phyloP scores from a whole-genome alignment of 1,140 invertebrate genomes.

The Lasaia peninsularis region DNA sequence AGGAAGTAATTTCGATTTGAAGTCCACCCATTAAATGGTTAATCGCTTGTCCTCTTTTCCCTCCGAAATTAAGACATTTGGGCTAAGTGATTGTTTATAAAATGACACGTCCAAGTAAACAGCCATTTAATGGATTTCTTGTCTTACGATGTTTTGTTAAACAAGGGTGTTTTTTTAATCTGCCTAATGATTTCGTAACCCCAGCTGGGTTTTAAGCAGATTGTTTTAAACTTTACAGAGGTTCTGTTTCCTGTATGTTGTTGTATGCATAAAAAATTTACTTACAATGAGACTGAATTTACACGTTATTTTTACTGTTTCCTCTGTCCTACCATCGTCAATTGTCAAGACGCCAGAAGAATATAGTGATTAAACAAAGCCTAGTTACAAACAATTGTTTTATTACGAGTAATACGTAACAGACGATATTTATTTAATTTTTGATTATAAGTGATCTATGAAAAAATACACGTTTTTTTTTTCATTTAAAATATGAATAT shows the following conservation, averaged over 20 bases:
- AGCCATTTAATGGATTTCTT: conserved; percentile 52
- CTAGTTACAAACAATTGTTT: too few species aligned
- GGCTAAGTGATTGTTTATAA: conserved; percentile 45
- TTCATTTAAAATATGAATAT: too few species aligned
- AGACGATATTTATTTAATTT: too few species aligned
- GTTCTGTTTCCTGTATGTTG: background rate
- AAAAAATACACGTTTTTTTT: too few species aligned
- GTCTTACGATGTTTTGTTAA: conserved; percentile 43
- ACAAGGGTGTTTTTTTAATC: conserved; percentile 31
- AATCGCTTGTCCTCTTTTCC: conserved; percentile 24
- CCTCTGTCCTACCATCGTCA: too few species aligned
- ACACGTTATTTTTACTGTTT: too few species aligned
- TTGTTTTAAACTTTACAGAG: background rate
- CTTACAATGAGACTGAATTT: too few species aligned
- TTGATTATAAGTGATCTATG: too few species aligned
- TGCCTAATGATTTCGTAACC: background rate
- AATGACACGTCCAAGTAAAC: conserved; percentile 46
- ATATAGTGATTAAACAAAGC: too few species aligned
- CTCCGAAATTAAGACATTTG: conserved; percentile 57
- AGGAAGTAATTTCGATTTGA: conserved; percentile 4
- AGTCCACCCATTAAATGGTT: conserved; percentile 18
- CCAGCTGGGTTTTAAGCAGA: background rate
- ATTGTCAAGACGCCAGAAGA: too few species aligned
- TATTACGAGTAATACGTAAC: too few species aligned
- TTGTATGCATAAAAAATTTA: too few species aligned